These are phyloP conservation scores for Aphelenchoides besseyi DNA, from an alignment of 1,140 invertebrate genomes.

Conservation along the genomic window DNA sequence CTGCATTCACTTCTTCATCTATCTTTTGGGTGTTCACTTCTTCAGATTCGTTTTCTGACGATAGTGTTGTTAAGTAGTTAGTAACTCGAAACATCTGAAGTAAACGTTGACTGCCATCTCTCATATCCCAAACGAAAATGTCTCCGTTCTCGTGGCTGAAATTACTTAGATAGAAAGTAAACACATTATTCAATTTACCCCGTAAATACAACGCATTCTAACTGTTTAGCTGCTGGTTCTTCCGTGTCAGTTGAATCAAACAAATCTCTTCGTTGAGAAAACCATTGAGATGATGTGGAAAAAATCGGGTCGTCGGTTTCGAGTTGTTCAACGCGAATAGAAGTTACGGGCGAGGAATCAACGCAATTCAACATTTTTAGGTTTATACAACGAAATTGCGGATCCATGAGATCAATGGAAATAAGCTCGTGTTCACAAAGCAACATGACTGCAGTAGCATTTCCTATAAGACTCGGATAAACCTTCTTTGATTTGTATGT, in stretches of 20 bases:
- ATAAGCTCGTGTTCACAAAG: slow-evolving; percentile 48
- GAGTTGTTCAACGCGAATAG: slow-evolving; percentile 17
- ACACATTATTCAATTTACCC: neutral
- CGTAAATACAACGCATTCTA: neutral
- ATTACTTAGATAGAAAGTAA: neutral
- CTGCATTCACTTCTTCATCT: neutral
- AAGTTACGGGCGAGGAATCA: slow-evolving; percentile 49
- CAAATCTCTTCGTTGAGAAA: slow-evolving; percentile 19
- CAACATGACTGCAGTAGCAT: slow-evolving; percentile 24
- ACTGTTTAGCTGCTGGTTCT: neutral
- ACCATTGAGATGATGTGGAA: slow-evolving; percentile 19
- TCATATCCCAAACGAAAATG: slow-evolving; percentile 16
- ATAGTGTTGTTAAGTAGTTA: neutral
- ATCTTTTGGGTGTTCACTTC: neutral
- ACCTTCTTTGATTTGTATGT: too few relatives aligned
- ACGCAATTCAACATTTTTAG: slow-evolving; percentile 39
- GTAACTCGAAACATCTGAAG: neutral
- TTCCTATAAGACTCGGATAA: too few relatives aligned
- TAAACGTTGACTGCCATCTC: neutral
- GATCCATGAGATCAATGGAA: slow-evolving; percentile 36
- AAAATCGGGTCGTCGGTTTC: slow-evolving; percentile 21
- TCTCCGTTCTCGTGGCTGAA: slow-evolving; percentile 16
- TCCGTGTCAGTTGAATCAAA: slow-evolving; percentile 15
- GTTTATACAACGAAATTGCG: slow-evolving; percentile 26
- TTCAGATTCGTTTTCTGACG: neutral